Conservation (phyloP, 2,888 invertebrate genomes). For the Drosophila affinis region DNA sequence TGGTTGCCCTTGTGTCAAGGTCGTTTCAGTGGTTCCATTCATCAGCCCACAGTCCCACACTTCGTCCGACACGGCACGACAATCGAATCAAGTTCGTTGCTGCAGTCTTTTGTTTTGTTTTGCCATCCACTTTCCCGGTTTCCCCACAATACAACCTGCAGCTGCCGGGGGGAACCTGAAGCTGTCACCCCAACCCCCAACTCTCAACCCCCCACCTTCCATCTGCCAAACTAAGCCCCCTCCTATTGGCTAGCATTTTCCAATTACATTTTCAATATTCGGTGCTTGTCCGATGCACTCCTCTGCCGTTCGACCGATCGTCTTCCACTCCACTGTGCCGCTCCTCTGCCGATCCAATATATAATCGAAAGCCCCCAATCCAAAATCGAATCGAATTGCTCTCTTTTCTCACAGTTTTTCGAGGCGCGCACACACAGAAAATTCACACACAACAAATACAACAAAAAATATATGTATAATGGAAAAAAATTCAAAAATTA, state of each 20-base stretch:
- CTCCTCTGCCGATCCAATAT: background rate
- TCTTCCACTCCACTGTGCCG: slow-evolving; percentile 25
- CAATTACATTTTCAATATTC: slow-evolving; percentile 65
- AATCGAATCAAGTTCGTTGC: slow-evolving; percentile 33
- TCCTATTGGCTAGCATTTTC: slow-evolving; percentile 37
- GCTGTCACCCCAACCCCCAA: slow-evolving; percentile 4
- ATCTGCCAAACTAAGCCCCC: background rate
- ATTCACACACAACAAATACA: slow-evolving; percentile 41
- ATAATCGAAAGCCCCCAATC: slow-evolving; percentile 3
- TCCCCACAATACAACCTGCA: background rate
- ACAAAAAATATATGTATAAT: slow-evolving; percentile 17
- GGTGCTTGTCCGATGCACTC: slow-evolving; percentile 12
- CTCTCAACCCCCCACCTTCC: background rate
- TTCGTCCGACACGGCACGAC: no score
- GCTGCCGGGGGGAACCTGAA: background rate
- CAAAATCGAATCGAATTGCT: slow-evolving; percentile 16
- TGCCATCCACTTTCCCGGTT: background rate
- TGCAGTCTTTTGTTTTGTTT: slow-evolving; percentile 36
- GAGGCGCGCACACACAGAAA: slow-evolving; percentile 27
- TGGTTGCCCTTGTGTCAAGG: slow-evolving; percentile 38
- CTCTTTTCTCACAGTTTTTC: slow-evolving; percentile 43
- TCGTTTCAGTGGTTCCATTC: slow-evolving; percentile 15
- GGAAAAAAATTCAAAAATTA: slow-evolving; percentile 20
- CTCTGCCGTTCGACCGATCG: slow-evolving; percentile 6
- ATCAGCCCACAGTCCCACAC: slow-evolving; percentile 4